Evolutionary conservation across 1,140 invertebrate species (phyloP).

Genomic region (Bombyx mandarina): DNA sequence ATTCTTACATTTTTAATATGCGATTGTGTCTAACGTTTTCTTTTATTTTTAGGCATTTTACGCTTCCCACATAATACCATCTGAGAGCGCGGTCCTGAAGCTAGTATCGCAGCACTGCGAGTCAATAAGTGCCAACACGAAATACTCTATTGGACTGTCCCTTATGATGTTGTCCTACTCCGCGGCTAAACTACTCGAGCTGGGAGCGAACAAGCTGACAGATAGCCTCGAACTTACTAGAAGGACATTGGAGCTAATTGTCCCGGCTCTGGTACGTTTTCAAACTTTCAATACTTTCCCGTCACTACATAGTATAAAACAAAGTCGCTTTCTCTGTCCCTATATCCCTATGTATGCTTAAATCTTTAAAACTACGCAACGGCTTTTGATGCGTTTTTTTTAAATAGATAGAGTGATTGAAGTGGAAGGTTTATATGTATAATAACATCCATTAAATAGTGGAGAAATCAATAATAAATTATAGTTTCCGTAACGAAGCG

Average conservation of each 20-base stretch:
- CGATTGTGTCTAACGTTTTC: background rate
- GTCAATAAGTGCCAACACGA: conserved; percentile 46
- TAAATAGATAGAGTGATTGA: too few species aligned
- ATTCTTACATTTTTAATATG: background rate
- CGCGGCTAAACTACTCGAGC: conserved; percentile 51
- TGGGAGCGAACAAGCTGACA: conserved; percentile 38
- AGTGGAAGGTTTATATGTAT: too few species aligned
- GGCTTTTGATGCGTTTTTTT: too few species aligned
- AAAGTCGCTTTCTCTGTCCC: too few species aligned
- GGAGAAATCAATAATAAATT: too few species aligned
- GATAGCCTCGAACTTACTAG: conserved; percentile 43
- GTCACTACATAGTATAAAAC: too few species aligned
- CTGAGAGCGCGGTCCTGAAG: conserved; percentile 83
- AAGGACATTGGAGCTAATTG: conserved; percentile 48
- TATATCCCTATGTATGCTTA: too few species aligned
- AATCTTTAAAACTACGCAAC: too few species aligned
- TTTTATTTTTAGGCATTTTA: conserved; percentile 74
- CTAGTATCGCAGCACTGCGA: conserved; percentile 68
- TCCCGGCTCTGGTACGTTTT: conserved; percentile 56
- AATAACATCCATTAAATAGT: too few species aligned
- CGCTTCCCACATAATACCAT: conserved; percentile 84
- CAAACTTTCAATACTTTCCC: too few species aligned
- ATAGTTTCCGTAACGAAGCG: too few species aligned
- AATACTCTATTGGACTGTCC: conserved; percentile 45
- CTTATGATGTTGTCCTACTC: conserved; percentile 61